phyloP scores from a whole-genome alignment of 2,113 vertebrate genomes.

The Thunnus thynnus region DNA sequence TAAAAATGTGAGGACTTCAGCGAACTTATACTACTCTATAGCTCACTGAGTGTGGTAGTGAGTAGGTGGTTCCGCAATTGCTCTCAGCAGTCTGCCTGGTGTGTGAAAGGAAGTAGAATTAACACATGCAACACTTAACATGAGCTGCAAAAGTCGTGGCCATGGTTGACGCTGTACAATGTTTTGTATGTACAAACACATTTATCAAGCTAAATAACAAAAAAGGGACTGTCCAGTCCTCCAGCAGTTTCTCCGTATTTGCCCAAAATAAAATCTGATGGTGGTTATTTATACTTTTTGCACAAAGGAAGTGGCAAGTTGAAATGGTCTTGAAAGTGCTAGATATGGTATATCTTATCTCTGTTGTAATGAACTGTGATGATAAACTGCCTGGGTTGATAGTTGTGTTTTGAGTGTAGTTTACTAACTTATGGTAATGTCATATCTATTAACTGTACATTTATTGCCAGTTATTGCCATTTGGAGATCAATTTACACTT shows the following conservation, averaged over 20 bases:
- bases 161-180: neutral
- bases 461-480: neutral
- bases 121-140: slow-evolving; percentile 20
- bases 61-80: slow-evolving; percentile 43
- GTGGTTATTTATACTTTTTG: slow-evolving; percentile 13
- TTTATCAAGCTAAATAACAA: neutral
- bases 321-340: neutral
- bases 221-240: neutral
- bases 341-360: neutral
- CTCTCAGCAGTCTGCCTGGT: slow-evolving; percentile 19
- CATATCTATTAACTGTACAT: neutral
- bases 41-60: slow-evolving; percentile 11
- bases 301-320: slow-evolving; percentile 36
- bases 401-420: neutral
- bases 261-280: slow-evolving; percentile 3
- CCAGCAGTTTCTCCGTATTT: neutral
- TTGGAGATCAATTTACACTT: neutral
- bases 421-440: neutral
- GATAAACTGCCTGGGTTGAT: neutral
- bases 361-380: neutral
- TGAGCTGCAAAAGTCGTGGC: neutral
- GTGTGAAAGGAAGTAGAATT: slow-evolving; percentile 56
- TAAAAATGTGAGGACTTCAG: neutral
- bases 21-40: slow-evolving; percentile 7
- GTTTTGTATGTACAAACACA: neutral